Base-by-base conservation (phyloP, 2,888 invertebrate species). In the Ophion obscuratus region DNA sequence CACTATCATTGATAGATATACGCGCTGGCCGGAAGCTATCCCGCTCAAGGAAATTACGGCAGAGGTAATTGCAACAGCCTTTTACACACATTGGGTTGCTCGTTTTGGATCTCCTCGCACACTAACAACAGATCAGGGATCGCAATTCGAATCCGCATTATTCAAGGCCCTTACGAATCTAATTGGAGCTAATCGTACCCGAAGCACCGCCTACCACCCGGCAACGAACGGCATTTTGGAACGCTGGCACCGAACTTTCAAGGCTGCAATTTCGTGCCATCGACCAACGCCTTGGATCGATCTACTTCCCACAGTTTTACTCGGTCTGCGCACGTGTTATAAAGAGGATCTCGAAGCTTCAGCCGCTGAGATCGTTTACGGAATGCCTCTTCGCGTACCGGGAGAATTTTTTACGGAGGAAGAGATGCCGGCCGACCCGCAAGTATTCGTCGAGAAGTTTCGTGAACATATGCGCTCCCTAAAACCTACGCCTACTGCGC, bases 1-100 rank as follows among this genome's bases (percentile, higher is more conserved):
- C 6, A 94, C 94, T 0, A 90, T 90, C 81, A 84, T 91, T 3
- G 91, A 92, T 66, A 74, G 92, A n/a, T 90, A 88, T 61, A 85
- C 88, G 0, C 87, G 91, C 20, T 91, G 89, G 89, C 87, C 88
- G 0, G 90, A 88, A 70, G 89, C 90, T 0, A 47, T 88, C 4
- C 89, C 90, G 1, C 59, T 91, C 2, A 10, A 27, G 9, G 85
- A 88, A n/a, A 86, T 81, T 2, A 83, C 83, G 1, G 83, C 88
- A 1, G 79, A 85, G 20, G 86, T 86, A 0, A 77, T 87, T 0
- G 36, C 24, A 2, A 36, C 20, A 0, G 67, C 67, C 6, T 11
- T 67, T 9, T 67, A 20, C 10, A 9, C 2, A 2, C 6, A 62
- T 24, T 75, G 64, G 40, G 3, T 31, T 82, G 83, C 40, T 20